Conservation (phyloP, 64 coral and sea anemone species). For the Hydrozoanthus tunicans region DNA sequence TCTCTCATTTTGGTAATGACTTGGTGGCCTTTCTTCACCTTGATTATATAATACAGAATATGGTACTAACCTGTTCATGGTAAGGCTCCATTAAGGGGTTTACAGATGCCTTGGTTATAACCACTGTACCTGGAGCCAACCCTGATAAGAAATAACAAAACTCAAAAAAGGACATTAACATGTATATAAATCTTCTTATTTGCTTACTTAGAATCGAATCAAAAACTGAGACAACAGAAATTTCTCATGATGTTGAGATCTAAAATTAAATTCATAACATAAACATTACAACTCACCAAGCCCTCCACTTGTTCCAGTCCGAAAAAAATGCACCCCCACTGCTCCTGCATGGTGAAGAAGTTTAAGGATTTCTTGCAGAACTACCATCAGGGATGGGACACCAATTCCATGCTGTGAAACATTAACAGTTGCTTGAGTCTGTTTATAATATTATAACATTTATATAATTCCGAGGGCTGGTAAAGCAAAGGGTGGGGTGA, state of each 20-base stretch:
- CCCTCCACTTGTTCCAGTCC: slow-evolving; percentile 90
- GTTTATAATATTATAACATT: slow-evolving; percentile 63
- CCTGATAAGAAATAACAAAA: slow-evolving; percentile 43
- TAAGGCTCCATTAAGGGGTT: slow-evolving; percentile 89
- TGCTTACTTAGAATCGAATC: not conserved
- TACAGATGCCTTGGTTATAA: slow-evolving; percentile 83
- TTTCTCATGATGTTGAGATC: not conserved
- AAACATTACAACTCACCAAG: slow-evolving; percentile 56
- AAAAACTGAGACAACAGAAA: not conserved
- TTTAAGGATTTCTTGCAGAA: slow-evolving; percentile 95
- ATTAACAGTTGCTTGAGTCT: slow-evolving; percentile 63
- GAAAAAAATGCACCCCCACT: slow-evolving; percentile 85
- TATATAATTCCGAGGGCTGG: slow-evolving; percentile 58
- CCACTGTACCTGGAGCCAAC: slow-evolving; percentile 80
- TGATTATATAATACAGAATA: no score
- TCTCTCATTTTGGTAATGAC: no score
- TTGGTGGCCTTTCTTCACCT: no score
- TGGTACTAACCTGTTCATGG: slow-evolving; percentile 74
- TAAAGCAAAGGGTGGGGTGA: no score
- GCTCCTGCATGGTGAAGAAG: slow-evolving; percentile 88
- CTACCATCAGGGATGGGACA: slow-evolving; percentile 85
- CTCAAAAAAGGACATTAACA: not conserved
- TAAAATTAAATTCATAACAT: not conserved
- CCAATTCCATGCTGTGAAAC: slow-evolving; percentile 93
- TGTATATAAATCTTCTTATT: not conserved